phyloP scores from a whole-genome alignment of 2,797 vertebrate genomes.

The Argya squamiceps region DNA sequence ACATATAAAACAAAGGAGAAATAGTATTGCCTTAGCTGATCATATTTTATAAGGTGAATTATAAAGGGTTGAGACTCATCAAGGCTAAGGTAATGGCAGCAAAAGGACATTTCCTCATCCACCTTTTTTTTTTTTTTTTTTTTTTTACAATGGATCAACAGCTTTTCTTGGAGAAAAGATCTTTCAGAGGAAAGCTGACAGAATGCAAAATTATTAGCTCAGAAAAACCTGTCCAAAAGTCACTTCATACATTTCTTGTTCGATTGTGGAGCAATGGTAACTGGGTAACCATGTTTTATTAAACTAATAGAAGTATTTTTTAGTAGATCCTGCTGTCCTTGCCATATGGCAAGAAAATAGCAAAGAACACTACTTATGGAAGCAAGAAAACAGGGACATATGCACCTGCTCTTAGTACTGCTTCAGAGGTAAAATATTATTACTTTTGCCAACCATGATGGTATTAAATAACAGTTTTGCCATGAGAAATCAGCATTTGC shows the following conservation, averaged over 20 bases:
- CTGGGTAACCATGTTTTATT: constrained; percentile 18
- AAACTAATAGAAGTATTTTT: constrained; percentile 20
- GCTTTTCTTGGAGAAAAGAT: not conserved
- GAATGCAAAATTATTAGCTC: not conserved
- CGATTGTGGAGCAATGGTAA: not conserved
- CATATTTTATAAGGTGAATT: not conserved
- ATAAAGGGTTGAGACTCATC: not conserved
- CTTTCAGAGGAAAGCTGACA: not conserved
- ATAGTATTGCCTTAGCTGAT: not conserved
- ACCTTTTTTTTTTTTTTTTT: not conserved
- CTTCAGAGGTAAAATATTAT: constrained; percentile 39
- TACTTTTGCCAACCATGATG: not conserved
- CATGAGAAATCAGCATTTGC: not conserved
- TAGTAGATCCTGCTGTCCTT: constrained; percentile 31
- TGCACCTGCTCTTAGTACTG: constrained; percentile 35
- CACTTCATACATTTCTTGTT: not conserved
- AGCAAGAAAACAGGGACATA: constrained; percentile 49
- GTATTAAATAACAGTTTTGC: constrained; percentile 7
- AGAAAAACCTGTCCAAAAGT: not conserved
- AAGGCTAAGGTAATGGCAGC: not conserved
- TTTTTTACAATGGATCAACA: not conserved
- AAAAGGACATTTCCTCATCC: not conserved
- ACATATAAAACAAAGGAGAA: not conserved
- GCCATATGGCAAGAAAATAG: constrained; percentile 52
- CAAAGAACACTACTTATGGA: constrained; percentile 15